Percentiles rank a stretch among this genome's conserved stretches.
Conservation (phyloP, 2,113 vertebrate species). For the Microcebus lehilahytsara region DNA sequence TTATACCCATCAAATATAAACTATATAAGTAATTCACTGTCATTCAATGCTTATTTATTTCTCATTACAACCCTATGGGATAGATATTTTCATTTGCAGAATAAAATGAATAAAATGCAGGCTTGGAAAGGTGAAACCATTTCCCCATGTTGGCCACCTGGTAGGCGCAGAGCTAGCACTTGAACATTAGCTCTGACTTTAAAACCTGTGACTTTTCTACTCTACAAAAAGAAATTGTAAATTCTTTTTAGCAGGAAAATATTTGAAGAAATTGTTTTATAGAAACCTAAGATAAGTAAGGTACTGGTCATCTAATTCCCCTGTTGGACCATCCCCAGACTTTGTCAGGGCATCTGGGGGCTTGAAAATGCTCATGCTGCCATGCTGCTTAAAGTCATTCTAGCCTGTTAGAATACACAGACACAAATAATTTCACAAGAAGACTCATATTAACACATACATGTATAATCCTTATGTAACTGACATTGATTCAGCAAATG, state of each 20-base stretch:
- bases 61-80: not conserved
- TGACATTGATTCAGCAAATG: not conserved
- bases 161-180: not conserved
- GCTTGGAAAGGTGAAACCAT: not conserved
- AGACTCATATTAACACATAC: not conserved
- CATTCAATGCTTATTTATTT: not conserved
- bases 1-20: not conserved
- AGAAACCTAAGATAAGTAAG: not conserved
- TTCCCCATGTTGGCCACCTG: not conserved
- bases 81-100: not conserved
- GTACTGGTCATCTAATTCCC: not conserved
- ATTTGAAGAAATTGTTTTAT: not conserved
- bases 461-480: accelerated
- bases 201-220: not conserved
- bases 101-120: not conserved
- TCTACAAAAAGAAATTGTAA: not conserved
- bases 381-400: not conserved
- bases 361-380: not conserved
- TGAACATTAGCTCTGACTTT: not conserved
- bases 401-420: not conserved
- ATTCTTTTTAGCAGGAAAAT: not conserved
- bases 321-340: not conserved
- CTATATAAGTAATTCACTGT: not conserved
- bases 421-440: not conserved
- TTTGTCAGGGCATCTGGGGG: not conserved